A percentile compares a stretch with the other conserved stretches of the same genome.
Evolutionary conservation across 2,113 vertebrate genomes (phyloP).

Genomic region (Malaclemys terrapin): DNA sequence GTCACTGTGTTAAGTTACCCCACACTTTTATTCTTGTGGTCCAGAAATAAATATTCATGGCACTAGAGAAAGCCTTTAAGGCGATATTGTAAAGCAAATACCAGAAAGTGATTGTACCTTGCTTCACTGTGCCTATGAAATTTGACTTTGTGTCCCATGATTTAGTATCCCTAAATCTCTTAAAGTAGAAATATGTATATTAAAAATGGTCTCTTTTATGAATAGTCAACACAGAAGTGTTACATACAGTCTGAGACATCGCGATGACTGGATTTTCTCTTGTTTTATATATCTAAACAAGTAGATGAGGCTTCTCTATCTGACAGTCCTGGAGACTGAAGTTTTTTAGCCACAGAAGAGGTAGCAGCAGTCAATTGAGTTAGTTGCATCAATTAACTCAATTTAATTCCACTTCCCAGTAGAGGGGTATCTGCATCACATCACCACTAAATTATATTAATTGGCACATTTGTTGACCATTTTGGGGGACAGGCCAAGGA

Average conservation of each 20-base stretch:
- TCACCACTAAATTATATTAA: background rate
- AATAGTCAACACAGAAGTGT: no score
- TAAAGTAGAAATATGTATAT: background rate
- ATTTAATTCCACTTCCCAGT: background rate
- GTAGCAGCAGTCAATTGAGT: background rate
- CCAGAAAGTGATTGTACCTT: background rate
- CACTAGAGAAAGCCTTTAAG: background rate
- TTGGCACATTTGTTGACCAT: background rate
- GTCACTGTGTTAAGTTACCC: background rate
- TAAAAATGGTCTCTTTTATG: background rate
- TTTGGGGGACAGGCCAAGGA: background rate
- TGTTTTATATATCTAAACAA: no score
- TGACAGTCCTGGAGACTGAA: background rate
- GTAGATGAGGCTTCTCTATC: no score
- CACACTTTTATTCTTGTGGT: background rate
- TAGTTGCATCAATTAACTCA: background rate
- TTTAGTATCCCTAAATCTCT: background rate
- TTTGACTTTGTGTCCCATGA: background rate
- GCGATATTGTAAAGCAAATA: background rate
- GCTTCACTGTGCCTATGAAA: background rate
- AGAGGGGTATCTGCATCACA: background rate
- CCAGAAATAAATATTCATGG: accelerated
- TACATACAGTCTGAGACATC: no score
- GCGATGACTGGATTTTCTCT: no score
- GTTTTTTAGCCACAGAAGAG: background rate